These are phyloP conservation scores for Rana temporaria DNA, from an alignment of 2,113 vertebrate genomes.

Conservation along the genomic window DNA sequence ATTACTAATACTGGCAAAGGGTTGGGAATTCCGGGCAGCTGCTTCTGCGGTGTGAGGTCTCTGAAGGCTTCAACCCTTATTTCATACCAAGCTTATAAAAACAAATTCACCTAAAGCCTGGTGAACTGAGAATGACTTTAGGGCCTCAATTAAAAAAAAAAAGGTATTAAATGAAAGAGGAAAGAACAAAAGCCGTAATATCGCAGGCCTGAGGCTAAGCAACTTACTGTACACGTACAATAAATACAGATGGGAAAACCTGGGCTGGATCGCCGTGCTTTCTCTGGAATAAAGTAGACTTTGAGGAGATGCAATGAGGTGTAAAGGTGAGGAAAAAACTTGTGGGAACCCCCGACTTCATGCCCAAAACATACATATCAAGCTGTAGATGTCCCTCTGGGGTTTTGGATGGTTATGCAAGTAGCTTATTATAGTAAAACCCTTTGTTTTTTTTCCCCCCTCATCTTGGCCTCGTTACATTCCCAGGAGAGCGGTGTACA, in stretches of 20 bases:
- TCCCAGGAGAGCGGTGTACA: no score
- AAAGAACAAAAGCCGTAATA: slow-evolving; percentile 26
- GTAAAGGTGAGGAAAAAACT: no score
- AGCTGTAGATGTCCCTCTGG: no score
- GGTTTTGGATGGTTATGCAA: no score
- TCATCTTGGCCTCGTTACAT: no score
- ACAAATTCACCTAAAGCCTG: slow-evolving; percentile 14
- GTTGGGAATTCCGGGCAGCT: background rate
- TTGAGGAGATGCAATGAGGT: background rate
- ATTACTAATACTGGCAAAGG: no score
- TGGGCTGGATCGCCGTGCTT: background rate
- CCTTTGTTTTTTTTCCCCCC: no score
- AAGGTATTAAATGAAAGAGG: slow-evolving; percentile 37
- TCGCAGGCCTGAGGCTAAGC: slow-evolving; percentile 18
- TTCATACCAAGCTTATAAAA: slow-evolving; percentile 25
- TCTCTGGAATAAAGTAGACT: background rate
- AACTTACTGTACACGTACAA: background rate
- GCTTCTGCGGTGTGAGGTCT: background rate
- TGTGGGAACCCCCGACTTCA: no score
- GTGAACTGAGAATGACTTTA: slow-evolving; percentile 28
- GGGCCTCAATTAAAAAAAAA: slow-evolving; percentile 45
- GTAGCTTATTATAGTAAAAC: no score
- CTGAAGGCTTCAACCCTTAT: background rate
- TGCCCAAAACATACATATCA: no score
- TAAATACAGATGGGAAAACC: slow-evolving; percentile 4